phyloP scores from a whole-genome alignment of 2,113 vertebrate species.

The Pycnonotus jocosus region DNA sequence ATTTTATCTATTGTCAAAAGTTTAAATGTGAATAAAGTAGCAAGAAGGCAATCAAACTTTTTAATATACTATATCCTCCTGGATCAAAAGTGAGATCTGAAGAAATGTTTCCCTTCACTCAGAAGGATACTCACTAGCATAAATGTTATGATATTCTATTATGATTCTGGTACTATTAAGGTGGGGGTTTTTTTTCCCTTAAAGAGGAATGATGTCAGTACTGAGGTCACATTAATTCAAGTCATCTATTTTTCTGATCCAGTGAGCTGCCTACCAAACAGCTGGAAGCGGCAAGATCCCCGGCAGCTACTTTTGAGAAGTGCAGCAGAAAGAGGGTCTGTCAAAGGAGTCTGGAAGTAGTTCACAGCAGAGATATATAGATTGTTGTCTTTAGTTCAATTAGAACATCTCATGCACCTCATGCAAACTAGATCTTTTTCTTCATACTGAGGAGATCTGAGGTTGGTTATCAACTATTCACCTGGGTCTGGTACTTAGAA shows the following conservation, averaged over 20 bases:
- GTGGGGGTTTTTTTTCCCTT: background rate
- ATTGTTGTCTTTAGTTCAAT: background rate
- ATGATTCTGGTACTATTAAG: background rate
- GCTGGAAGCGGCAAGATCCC: background rate
- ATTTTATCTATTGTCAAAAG: background rate
- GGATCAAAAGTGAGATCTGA: background rate
- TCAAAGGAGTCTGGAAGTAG: background rate
- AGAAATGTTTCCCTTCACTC: background rate
- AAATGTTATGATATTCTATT: background rate
- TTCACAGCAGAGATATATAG: background rate
- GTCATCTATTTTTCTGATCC: background rate
- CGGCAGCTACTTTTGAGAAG: background rate
- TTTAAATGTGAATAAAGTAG: background rate
- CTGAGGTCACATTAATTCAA: background rate
- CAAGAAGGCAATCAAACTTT: background rate
- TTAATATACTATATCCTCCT: background rate
- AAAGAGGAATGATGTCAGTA: background rate
- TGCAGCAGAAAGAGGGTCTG: background rate
- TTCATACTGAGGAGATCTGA: background rate
- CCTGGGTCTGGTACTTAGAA: background rate
- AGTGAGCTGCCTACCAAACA: background rate
- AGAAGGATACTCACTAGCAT: background rate
- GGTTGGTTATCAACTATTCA: background rate
- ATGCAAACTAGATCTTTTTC: background rate
- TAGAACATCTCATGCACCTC: background rate